Percentiles rank a stretch among this genome's conserved stretches.
Conservation (phyloP, 2,888 invertebrate species). For the Agriotes lineatus region DNA sequence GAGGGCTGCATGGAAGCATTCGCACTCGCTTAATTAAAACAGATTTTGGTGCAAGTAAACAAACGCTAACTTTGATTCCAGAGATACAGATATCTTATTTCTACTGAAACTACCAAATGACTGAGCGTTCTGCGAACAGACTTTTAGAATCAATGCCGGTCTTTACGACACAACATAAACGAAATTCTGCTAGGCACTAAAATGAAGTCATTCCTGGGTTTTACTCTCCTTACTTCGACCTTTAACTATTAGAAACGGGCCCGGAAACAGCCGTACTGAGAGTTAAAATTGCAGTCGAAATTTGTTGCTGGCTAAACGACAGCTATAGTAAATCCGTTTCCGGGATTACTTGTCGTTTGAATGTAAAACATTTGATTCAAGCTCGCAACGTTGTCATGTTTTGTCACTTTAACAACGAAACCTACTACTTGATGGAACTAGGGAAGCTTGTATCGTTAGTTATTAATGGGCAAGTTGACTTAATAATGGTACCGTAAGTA, state of each 20-base stretch:
- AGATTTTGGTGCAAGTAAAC: not conserved
- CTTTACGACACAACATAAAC: constrained; percentile 15
- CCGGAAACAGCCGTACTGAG: not conserved
- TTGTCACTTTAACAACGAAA: too few species aligned
- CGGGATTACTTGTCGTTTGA: too few species aligned
- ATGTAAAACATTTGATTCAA: too few species aligned
- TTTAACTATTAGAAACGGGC: not conserved
- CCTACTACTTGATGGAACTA: too few species aligned
- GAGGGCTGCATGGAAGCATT: not conserved
- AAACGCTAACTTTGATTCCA: constrained; percentile 1
- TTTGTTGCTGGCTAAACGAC: not conserved
- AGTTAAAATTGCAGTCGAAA: not conserved
- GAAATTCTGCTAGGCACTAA: constrained; percentile 14
- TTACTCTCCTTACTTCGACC: constrained; percentile 9
- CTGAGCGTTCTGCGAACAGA: not conserved
- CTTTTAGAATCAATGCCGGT: not conserved
- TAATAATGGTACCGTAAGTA: too few species aligned
- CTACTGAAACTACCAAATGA: not conserved
- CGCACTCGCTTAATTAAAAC: constrained; percentile 10
- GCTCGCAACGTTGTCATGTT: too few species aligned
- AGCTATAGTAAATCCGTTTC: not conserved
- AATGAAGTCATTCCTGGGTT: constrained; percentile 12
- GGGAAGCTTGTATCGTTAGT: too few species aligned
- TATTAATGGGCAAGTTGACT: too few species aligned
- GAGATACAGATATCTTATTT: not conserved